Conservation (phyloP, 2,113 vertebrate species). For the Eurystomus gularis region DNA sequence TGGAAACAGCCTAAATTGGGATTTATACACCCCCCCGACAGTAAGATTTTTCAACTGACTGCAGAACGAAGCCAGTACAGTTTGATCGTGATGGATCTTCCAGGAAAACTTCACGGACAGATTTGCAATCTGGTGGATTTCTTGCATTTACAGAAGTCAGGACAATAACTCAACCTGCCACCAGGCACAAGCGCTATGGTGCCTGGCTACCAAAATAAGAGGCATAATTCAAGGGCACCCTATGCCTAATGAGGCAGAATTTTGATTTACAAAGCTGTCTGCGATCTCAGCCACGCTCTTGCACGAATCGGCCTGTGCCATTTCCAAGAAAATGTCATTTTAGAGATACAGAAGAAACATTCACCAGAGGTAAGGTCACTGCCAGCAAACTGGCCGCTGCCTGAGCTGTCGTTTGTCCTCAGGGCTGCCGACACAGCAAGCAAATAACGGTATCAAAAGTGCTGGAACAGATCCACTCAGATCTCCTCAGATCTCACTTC, state of each 20-base stretch:
- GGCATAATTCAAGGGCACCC: not conserved
- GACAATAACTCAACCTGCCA: not conserved
- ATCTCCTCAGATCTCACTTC: not conserved
- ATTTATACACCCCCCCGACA: fast-evolving
- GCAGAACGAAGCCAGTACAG: fast-evolving
- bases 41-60: not conserved
- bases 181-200: fast-evolving
- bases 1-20: not conserved
- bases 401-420: not conserved
- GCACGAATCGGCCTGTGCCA: not conserved
- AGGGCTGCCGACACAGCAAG: not conserved
- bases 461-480: not conserved
- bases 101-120: not conserved
- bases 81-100: not conserved
- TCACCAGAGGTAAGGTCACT: not conserved
- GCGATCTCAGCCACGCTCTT: not conserved
- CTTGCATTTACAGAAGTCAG: fast-evolving
- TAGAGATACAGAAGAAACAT: not conserved
- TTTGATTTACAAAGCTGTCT: not conserved
- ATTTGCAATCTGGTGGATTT: not conserved
- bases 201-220: not conserved
- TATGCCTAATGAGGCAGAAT: not conserved
- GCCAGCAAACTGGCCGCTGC: not conserved
- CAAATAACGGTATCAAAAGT: fast-evolving
- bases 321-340: not conserved